Conservation (phyloP, 2,797 vertebrate species). For the Squalus acanthias region DNA sequence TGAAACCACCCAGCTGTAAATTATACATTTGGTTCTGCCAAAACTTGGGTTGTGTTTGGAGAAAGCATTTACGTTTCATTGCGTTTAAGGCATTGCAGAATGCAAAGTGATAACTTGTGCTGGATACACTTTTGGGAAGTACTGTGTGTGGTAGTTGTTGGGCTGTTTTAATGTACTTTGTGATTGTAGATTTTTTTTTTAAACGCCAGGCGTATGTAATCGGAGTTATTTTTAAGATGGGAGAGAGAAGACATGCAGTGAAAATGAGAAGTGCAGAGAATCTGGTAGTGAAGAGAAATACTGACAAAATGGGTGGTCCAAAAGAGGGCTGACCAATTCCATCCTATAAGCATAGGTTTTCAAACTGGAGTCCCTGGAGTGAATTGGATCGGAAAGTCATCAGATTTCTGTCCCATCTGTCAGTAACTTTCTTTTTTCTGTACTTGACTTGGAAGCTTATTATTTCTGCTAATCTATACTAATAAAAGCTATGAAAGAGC, state of each 20-base stretch:
- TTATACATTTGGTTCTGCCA: constrained; percentile 14
- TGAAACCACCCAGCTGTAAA: neutral
- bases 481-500: neutral
- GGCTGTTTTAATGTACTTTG: neutral
- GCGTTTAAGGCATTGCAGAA: neutral
- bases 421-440: neutral
- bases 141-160: neutral
- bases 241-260: neutral
- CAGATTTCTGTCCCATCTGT: neutral
- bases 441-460: neutral
- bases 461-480: neutral
- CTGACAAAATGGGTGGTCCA: neutral
- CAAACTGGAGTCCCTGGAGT: neutral
- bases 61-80: neutral
- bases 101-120: neutral
- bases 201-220: neutral
- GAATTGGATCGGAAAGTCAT: neutral
- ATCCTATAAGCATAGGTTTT: neutral
- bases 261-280: neutral
- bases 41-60: neutral
- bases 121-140: neutral
- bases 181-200: neutral
- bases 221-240: neutral
- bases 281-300: neutral
- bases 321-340: neutral